Base-by-base conservation (phyloP, 2,113 vertebrate genomes). In the Engraulis encrasicolus region DNA sequence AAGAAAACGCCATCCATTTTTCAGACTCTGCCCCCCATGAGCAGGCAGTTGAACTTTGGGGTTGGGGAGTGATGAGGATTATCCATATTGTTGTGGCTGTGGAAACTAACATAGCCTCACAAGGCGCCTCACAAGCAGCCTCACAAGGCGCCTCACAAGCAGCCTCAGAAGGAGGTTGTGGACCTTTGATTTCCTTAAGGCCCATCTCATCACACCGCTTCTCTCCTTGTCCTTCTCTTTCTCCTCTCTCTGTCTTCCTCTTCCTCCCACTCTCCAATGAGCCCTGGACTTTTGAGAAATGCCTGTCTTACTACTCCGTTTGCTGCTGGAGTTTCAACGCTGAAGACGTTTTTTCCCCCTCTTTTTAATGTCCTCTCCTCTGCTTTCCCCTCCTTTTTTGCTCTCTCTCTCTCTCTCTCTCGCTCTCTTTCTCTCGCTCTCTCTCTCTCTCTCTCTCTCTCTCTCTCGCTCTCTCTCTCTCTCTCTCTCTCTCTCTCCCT, bases 201-300 rank as follows among this genome's bases (percentile, higher is more conserved):
- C 86, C 85, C 81, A 86, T 78, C 80, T 86, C 86, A 88, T 88
- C 83, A 88, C 86, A 87, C 88, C 9, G 4, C 9, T 7, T 45
- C 40, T 45, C 40, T 45, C 66, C n/a, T n/a, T 31, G 12, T 74
- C 2, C 34, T 31, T 17, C 66, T 27, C 58, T 7, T 87, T 88
- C 9, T 7, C 9, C 40, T 45, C 40, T 45, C 40, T 45, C 66
- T 31, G 12, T 74, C 2, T 74, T 31, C 5, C 66, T 27, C 58
- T 7, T 23, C 66, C 61, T 74, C 31, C 81, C 40, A 71, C 82
- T 48, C 27, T 74, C 66, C 14, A 36, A 36, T 34, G 31, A 74
- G 12, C 27, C 31, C 4, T 15, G 66, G 66, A 27, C 66, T 34
- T 74, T 31, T 17, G 27, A 74, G 66, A 74, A 74, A 74, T 74